Evolutionary conservation across 2,888 invertebrate species (phyloP).

Genomic region (Nephrotoma flavescens): DNA sequence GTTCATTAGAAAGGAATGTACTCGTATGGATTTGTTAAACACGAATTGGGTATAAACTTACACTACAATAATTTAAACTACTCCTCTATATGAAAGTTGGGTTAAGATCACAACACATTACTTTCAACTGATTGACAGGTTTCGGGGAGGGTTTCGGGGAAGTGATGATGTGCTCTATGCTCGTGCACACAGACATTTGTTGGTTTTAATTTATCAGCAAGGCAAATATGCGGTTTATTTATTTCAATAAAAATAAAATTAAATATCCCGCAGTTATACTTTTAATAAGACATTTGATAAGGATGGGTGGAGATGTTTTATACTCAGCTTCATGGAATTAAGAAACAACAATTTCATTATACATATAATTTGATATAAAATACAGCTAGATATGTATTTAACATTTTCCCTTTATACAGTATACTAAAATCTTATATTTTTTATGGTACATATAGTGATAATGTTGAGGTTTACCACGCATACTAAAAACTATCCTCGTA

Average conservation of each 20-base stretch:
- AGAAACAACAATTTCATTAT: background rate
- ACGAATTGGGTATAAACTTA: no score
- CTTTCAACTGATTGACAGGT: no score
- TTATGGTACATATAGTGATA: background rate
- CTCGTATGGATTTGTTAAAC: no score
- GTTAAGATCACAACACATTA: no score
- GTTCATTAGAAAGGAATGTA: background rate
- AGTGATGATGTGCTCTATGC: no score
- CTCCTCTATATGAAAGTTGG: no score
- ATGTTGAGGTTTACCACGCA: background rate
- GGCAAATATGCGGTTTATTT: background rate
- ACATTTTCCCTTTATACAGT: background rate
- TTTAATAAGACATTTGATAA: background rate
- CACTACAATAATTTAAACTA: background rate
- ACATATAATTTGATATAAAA: background rate
- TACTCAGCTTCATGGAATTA: background rate
- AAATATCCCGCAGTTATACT: background rate
- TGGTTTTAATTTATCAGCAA: background rate
- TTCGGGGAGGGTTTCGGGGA: no score
- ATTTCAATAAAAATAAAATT: background rate
- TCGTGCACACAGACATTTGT: background rate
- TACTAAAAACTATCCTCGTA: background rate
- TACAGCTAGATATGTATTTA: background rate
- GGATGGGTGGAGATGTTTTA: background rate
- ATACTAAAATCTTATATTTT: background rate